Base-by-base conservation (phyloP, 2,888 invertebrate genomes). In the Clivina fossor region DNA sequence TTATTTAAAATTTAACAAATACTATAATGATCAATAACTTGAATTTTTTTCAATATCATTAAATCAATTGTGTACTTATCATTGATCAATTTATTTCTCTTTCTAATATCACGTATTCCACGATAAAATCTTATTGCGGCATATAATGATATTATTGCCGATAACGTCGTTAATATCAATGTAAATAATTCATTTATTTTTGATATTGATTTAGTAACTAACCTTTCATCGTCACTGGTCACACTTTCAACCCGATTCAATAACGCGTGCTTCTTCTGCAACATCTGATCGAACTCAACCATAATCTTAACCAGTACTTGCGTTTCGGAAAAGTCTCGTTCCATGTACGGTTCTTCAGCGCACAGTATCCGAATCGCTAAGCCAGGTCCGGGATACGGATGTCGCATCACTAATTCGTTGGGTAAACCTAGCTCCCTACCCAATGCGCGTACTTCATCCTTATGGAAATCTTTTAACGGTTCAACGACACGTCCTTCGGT, bases 311-410 rank as follows among this genome's bases (percentile, higher is more conserved):
- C 90, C 74, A 97, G 85, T 61, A 93, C 91, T 81, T 93, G 91
- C 48, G 96, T 97, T 79, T 97, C 97, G 9, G 91, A 88, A 75
- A 94, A 98, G 76, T 96, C 94, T 70, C 89, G 83, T 71, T 96
- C 96, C 77, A 93, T 88, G 73, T 83, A 95, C 2, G 98, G 90
- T 71, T 97, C 94, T 60, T 93, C 92, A 57, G 95, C 93, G 76
- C 99, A 99, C 28, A 99, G 78, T 58, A 98, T 88, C 61, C 99
- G 82, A 69, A 99, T 97, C 33, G 99, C 97, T 59, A 99, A 79
- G 9, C 99, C 99, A 11, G 99, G 99, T 2, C 99, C 96, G 13
- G 99, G 99, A 78, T 98, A 99, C 37, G 99, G 99, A 75, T 99
- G 99, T 62, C 98, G 81, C 76, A 92, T 86, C 57, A 99, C 92